Evolutionary conservation across 2,797 vertebrate species (phyloP).

Genomic region (Cyclura pinguis): DNA sequence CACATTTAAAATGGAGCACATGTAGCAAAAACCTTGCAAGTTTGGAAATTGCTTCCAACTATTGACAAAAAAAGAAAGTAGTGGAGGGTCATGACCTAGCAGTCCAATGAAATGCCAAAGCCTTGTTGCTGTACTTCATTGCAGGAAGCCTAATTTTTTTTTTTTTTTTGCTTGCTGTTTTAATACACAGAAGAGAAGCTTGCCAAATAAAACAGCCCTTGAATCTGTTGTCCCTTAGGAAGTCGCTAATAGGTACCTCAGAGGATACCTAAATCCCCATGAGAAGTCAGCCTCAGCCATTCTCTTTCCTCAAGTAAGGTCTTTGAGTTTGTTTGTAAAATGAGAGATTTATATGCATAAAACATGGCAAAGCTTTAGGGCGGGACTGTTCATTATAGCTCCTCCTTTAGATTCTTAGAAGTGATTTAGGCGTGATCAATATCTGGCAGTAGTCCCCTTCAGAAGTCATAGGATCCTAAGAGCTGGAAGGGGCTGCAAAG

Average conservation of each 20-base stretch:
- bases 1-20: neutral
- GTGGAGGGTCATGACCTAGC: constrained; percentile 8
- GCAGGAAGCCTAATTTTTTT: neutral
- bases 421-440: neutral
- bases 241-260: constrained; percentile 16
- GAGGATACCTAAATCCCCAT: neutral
- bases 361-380: neutral
- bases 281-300: neutral
- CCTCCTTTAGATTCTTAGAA: neutral
- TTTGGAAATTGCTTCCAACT: constrained; percentile 16
- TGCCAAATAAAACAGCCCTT: constrained; percentile 5
- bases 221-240: constrained; percentile 18
- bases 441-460: neutral
- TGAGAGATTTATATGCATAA: neutral
- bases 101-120: constrained; percentile 32
- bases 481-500: too few relatives aligned
- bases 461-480: neutral
- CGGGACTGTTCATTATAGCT: neutral
- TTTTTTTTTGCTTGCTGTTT: neutral
- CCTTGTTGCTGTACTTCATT: neutral
- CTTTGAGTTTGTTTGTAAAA: neutral
- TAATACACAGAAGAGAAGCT: constrained; percentile 2
- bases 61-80: neutral
- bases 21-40: constrained; percentile 9
- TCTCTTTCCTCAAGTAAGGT: neutral